phyloP scores from a whole-genome alignment of 1,140 invertebrate genomes.

The Kradibia gibbosae region DNA sequence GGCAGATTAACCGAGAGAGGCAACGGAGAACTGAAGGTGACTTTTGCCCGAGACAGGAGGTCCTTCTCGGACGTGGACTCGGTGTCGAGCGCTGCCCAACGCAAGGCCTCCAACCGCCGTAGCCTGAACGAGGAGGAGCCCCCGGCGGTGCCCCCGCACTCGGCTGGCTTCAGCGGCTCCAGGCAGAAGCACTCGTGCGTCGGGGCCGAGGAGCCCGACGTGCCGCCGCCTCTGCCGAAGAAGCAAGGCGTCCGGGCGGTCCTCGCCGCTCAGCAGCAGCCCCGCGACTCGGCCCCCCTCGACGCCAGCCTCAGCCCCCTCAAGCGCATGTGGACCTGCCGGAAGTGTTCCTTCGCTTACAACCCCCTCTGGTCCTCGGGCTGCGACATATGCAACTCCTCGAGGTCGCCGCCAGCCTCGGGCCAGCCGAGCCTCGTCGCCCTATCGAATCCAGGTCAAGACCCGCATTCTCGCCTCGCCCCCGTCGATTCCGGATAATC shows the following conservation, averaged over 20 bases:
- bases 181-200: conserved; percentile 76
- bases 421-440: conserved; percentile 80
- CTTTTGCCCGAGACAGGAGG: conserved; percentile 68
- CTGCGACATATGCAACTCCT: conserved; percentile 86
- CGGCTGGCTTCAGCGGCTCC: conserved; percentile 62
- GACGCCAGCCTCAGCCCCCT: conserved; percentile 62
- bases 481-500: too few relatives aligned
- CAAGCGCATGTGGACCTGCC: conserved; percentile 88
- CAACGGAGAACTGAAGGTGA: too few relatives aligned
- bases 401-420: conserved; percentile 77
- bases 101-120: conserved; percentile 70
- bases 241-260: conserved; percentile 66
- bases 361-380: conserved; percentile 84
- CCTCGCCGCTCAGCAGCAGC: conserved; percentile 60
- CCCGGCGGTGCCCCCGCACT: conserved; percentile 70
- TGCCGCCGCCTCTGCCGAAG: conserved; percentile 69
- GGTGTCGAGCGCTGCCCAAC: conserved; percentile 61
- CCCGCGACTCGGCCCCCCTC: conserved; percentile 50
- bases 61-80: conserved; percentile 77
- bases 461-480: too few relatives aligned
- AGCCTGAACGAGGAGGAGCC: conserved; percentile 78
- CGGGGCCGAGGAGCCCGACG: conserved; percentile 73
- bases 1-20: too few relatives aligned
- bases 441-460: conserved; percentile 71
- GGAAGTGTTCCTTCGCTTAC: conserved; percentile 89